Base-by-base conservation (phyloP, 2,797 vertebrate species). In the Ibycter americanus region DNA sequence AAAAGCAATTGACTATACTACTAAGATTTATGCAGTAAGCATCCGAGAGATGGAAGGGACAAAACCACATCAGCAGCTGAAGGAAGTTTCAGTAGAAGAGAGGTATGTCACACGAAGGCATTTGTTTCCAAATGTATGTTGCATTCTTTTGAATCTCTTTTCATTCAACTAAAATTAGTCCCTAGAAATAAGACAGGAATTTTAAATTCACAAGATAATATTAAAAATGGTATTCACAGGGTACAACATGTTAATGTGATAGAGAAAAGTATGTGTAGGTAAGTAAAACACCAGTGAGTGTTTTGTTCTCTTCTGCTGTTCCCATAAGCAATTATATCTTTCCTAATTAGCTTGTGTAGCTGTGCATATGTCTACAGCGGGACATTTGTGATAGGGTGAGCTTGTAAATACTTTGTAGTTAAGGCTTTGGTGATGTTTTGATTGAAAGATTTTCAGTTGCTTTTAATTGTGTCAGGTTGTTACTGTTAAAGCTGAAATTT, bases 1-100 rank as follows among this genome's bases (percentile, higher is more conserved):
- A 97, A 99, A 99, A 96, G 98, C 92, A 54, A 98, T 99, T 80
- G 99, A 99, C 94, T 99, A 99, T 51, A 98, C 99, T 78, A 99
- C 99, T 12, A 99, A 99, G 98, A 98, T 99, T 97, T 99, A 99
- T 61, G 99, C 99, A 0, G 98, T 98, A 88, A 99, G 99, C 98
- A 99, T 99, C 97, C 98, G 99, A 95, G 99, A 99, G 89, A 99
- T 99, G 99, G 98, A 98, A 36, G 99, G 99, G 81, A 99, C 98
- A 91, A 99, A 99, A 85, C 99, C 99, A 8, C 99, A 99, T 97
- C 99, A 99, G 74, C 99, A 99, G 95, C 98, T 98, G 96, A 99
- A 99, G 61, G 99, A 99, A 78, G 95, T 98, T 40, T 98, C 98
- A 4, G 94, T 96, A 93, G 99, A 99, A 81, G 99, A 99, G 96